Evolutionary conservation across 2,113 vertebrate species (phyloP), one percentile per base, ranked within the genome.

Genomic region (Aegithalos caudatus): DNA sequence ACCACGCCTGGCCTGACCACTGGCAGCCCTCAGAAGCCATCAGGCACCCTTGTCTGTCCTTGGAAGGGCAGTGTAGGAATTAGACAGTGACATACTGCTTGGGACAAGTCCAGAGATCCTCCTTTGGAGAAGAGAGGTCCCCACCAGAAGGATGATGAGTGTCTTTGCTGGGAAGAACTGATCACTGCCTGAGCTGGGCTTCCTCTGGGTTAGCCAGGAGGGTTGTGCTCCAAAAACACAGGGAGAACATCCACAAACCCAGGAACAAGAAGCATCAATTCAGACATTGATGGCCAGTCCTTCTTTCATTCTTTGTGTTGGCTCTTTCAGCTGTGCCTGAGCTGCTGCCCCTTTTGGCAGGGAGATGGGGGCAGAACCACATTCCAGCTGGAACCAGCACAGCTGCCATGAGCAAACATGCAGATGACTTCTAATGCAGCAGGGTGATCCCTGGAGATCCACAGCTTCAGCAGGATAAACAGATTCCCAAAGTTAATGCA

Each of bases 31-130:
- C 27, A n/a, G 1, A 5, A 51, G 8, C 19, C 27, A 33, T 8
- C 29, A 31, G 28, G 37, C 3, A 22, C 17, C 44, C 35, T n/a
- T 28, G 23, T 8, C 21, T 69, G 48, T 28, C 44, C 37, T 60
- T 14, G 1, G 31, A 60, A 37, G 0, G 2, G 3, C 19, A 61
- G 5, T 3, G 1, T 12, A 25, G 37, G 14, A 53, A 65, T n/a
- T 37, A 85, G 33, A 15, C 29, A 62, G 45, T 29, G 31, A 27
- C 18, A 1, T 2, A 7, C 38, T 38, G 31, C 50, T 40, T 1
- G 0, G 15, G 4, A 25, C 13, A 40, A 2, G 5, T 31, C 21
- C 42, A 81, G 54, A 50, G 22, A 35, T 1, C 3, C 7, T 65
- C 28, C 37, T 77, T 44, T 4, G 2, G 28, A 65, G 12, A 60